Conservation (phyloP, 2,113 vertebrate species). For the Ciconia stormi region DNA sequence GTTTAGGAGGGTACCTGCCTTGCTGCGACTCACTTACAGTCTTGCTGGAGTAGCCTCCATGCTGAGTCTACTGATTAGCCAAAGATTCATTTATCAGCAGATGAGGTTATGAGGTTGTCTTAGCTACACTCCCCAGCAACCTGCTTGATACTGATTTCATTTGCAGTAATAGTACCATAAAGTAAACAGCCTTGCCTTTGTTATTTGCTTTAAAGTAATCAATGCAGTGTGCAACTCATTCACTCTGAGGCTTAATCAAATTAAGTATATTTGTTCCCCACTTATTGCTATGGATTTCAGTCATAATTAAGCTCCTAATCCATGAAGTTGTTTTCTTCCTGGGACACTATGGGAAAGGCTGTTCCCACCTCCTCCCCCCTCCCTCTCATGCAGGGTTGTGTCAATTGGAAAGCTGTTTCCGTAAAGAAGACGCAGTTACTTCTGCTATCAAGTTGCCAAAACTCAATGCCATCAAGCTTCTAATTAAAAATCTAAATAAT, state of each 20-base stretch:
- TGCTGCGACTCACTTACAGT: conserved; percentile 7
- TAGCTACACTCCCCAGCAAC: conserved; percentile 51
- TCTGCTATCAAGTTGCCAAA: conserved; percentile 36
- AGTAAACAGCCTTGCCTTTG: conserved; percentile 60
- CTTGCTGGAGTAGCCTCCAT: conserved; percentile 6
- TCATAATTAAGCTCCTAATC: conserved; percentile 65
- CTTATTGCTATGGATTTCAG: conserved; percentile 66
- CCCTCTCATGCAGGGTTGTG: neutral
- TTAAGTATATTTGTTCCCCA: conserved; percentile 66
- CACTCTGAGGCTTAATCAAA: conserved; percentile 64
- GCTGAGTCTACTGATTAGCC: conserved; percentile 52
- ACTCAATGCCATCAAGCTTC: neutral
- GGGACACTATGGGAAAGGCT: conserved; percentile 33
- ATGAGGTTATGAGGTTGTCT: conserved; percentile 60
- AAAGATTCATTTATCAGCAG: conserved; percentile 59
- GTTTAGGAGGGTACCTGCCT: conserved; percentile 9
- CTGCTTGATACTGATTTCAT: conserved; percentile 59
- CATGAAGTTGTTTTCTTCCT: conserved; percentile 55
- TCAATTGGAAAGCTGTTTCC: conserved; percentile 49
- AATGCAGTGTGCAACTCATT: conserved; percentile 56
- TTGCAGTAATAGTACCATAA: conserved; percentile 50
- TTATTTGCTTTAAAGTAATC: conserved; percentile 68
- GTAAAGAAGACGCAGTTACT: conserved; percentile 24
- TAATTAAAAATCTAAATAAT: conserved; percentile 56
- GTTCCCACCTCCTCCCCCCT: neutral